These are phyloP conservation scores for Lithobius niger DNA, from an alignment of 1,140 invertebrate genomes.

Conservation along the genomic window DNA sequence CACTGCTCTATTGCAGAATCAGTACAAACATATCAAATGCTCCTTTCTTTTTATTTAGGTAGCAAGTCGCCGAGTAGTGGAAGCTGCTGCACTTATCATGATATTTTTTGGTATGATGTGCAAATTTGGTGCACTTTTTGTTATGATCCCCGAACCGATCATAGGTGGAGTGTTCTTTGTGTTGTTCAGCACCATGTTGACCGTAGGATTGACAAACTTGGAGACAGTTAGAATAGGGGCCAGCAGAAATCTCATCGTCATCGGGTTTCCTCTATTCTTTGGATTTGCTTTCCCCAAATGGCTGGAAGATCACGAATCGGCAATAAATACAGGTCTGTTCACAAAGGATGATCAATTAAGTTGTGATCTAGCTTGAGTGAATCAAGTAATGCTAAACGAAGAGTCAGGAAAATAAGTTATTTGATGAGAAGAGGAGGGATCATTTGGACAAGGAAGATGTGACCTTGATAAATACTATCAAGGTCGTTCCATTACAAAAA, in stretches of 20 bases:
- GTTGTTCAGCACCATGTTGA: conserved; percentile 73
- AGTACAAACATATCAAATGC: too few species aligned
- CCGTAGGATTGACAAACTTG: conserved; percentile 45
- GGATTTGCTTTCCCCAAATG: conserved; percentile 32
- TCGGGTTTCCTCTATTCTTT: conserved; percentile 30
- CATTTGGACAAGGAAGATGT: too few species aligned
- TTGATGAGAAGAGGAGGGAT: too few species aligned
- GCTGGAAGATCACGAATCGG: conserved; percentile 19
- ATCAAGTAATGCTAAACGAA: too few species aligned
- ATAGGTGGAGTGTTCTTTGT: conserved; percentile 65
- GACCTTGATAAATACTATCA: too few species aligned
- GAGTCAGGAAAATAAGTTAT: too few species aligned
- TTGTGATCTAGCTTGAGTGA: too few species aligned
- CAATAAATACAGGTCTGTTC: conserved; percentile 29
- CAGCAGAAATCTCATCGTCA: conserved; percentile 31
- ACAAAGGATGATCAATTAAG: too few species aligned
- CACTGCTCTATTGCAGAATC: too few species aligned
- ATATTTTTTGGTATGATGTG: conserved; percentile 26
- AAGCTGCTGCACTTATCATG: conserved; percentile 37
- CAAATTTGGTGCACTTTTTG: conserved; percentile 26
- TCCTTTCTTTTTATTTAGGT: conserved; percentile 49
- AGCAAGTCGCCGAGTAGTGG: conserved; percentile 70
- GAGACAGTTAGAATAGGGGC: conserved; percentile 30
- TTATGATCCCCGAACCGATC: conserved; percentile 32
- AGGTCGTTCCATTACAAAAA: too few species aligned